phyloP scores from a whole-genome alignment of 2,113 vertebrate species.

The Ibidorhyncha struthersii region DNA sequence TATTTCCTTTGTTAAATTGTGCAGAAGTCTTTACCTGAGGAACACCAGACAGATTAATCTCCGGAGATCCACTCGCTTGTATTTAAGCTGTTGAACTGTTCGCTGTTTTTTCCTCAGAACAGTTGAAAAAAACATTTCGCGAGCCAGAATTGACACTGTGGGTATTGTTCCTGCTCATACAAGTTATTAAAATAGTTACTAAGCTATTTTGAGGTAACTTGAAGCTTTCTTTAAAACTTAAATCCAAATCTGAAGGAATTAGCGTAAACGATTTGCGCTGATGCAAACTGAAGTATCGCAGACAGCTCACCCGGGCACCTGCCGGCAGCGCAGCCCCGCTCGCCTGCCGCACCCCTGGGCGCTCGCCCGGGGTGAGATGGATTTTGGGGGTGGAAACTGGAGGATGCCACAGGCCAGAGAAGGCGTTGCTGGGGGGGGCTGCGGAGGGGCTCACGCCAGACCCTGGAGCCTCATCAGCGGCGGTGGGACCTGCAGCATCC shows the following conservation, averaged over 20 bases:
- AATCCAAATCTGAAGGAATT: conserved; percentile 48
- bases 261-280: not conserved
- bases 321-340: fast-evolving
- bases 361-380: fast-evolving
- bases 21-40: conserved; percentile 56
- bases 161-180: conserved; percentile 65
- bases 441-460: not conserved
- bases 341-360: fast-evolving
- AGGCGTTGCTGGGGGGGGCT: not conserved
- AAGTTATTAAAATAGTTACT: conserved; percentile 68
- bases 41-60: conserved; percentile 56
- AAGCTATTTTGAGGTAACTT: conserved; percentile 65
- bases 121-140: conserved; percentile 49
- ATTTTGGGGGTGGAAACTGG: not conserved
- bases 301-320: not conserved
- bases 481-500: fast-evolving
- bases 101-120: conserved; percentile 50
- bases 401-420: fast-evolving
- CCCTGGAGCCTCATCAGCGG: fast-evolving
- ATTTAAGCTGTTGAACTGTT: conserved; percentile 60
- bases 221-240: conserved; percentile 69
- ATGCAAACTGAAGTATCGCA: not conserved
- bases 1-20: conserved; percentile 61
- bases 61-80: conserved; percentile 55
- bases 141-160: conserved; percentile 59